phyloP scores from a whole-genome alignment of 92 coral and sea anemone genomes.

The Porites divaricata region DNA sequence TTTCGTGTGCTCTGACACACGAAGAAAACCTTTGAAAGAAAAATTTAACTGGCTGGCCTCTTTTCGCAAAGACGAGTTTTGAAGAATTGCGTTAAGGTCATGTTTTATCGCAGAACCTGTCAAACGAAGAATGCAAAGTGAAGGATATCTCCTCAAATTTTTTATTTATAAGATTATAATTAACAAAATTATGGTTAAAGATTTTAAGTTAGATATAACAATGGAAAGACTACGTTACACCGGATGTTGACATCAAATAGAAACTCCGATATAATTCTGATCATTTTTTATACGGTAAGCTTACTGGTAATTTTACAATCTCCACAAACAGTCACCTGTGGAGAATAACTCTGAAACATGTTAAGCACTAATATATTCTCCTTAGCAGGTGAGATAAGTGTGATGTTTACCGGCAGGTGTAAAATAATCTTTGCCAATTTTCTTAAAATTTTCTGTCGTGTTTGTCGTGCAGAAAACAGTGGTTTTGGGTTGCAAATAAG shows the following conservation, averaged over 20 bases:
- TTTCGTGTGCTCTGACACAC: neutral
- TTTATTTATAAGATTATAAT: constrained; percentile 21
- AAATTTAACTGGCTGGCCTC: neutral
- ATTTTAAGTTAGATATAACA: constrained; percentile 1
- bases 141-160: constrained; percentile 13
- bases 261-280: neutral
- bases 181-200: constrained; percentile 23
- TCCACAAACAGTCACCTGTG: neutral
- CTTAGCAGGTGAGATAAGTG: constrained; percentile 21
- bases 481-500: neutral
- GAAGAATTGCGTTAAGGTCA: too few species aligned
- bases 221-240: neutral
- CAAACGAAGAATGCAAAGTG: neutral
- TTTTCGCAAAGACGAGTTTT: neutral
- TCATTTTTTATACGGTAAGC: neutral
- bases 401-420: constrained; percentile 34
- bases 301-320: neutral
- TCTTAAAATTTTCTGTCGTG: neutral
- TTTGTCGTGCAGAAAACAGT: neutral
- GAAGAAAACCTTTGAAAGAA: neutral
- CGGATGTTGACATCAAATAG: neutral
- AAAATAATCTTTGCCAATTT: neutral
- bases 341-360: constrained; percentile 1
- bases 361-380: neutral
- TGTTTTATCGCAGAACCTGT: constrained; percentile 7